phyloP scores from a whole-genome alignment of 2,888 invertebrate genomes.

The Pocota personata region DNA sequence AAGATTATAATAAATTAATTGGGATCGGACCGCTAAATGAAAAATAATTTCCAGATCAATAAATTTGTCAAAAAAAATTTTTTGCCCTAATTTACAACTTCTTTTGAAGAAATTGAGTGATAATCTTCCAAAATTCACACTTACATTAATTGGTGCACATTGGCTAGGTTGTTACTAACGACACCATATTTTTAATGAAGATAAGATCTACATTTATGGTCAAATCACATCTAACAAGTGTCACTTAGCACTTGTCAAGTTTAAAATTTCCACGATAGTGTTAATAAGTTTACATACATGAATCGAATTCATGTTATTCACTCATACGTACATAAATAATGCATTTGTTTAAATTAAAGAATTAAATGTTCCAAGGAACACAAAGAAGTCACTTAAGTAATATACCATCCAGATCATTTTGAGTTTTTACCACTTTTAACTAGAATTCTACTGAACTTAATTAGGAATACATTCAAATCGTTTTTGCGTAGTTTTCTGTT shows the following conservation, averaged over 20 bases:
- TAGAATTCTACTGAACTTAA: slow-evolving; percentile 26
- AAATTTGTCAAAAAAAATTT: background rate
- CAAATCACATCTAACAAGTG: slow-evolving; percentile 4
- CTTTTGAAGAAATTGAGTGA: background rate
- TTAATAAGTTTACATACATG: slow-evolving; percentile 2
- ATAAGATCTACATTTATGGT: background rate
- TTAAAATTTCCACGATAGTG: background rate
- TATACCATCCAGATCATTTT: background rate
- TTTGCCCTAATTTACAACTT: background rate
- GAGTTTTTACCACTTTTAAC: slow-evolving; percentile 29
- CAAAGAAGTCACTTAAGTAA: background rate
- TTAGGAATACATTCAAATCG: slow-evolving; percentile 6
- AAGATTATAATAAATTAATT: background rate
- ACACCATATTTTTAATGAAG: background rate
- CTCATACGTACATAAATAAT: background rate
- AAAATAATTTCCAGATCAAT: background rate
- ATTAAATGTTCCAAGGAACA: background rate
- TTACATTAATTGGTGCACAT: background rate
- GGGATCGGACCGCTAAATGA: background rate
- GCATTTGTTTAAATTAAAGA: background rate
- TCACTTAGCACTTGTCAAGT: background rate
- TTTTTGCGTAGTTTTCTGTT: background rate
- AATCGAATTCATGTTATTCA: background rate
- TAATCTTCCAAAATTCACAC: background rate
- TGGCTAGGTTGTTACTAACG: too few relatives aligned